Base-by-base conservation (phyloP, 2,113 vertebrate species). In the Lates calcarifer region DNA sequence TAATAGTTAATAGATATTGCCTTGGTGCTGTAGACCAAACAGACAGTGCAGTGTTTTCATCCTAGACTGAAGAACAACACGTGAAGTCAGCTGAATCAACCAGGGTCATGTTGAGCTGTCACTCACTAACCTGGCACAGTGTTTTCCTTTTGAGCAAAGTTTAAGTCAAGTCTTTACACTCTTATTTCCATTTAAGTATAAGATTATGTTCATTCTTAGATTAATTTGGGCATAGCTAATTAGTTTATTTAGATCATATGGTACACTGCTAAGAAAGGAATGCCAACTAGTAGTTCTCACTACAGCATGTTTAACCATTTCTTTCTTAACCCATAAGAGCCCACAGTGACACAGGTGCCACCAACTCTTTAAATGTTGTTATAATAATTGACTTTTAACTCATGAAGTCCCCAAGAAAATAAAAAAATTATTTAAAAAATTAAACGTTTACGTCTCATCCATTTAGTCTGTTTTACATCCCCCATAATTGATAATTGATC, bases 11-110 rank as follows among this genome's bases (percentile, higher is more conserved):
- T 18, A 69, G 26, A 24, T 12, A 58, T 43, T 31, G 37, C 20
- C 1, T 37, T 6, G 14, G 41, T 47, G 56, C 29, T 69, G 43
- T 35, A 13, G 26, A 17, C n/a, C 28, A 45, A 70, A 61, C 18
- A 49, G 41, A 17, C 6, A 3, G 8, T 26, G 61, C 37, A 55
- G 9, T 67, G 55, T 65, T 49, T 43, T 28, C 18, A 18, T 68
- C 6, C 15, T 9, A n/a, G 45, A 65, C 24, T 20, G 17, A 57
- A 64, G 17, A 60, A 37, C 47, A 58, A 37, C n/a, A 39, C 26
- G 22, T 53, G 39, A 33, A 43, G 47, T 20, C 57, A 78, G 56
- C 39, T 66, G 20, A 82, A 66, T 71, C 24, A 71, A 55, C 66
- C 61, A 28, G 2, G 62, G 18, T 41, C 18, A 31, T 5, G 39